phyloP scores from a whole-genome alignment of 2,888 invertebrate species.

The Sycophila texana region DNA sequence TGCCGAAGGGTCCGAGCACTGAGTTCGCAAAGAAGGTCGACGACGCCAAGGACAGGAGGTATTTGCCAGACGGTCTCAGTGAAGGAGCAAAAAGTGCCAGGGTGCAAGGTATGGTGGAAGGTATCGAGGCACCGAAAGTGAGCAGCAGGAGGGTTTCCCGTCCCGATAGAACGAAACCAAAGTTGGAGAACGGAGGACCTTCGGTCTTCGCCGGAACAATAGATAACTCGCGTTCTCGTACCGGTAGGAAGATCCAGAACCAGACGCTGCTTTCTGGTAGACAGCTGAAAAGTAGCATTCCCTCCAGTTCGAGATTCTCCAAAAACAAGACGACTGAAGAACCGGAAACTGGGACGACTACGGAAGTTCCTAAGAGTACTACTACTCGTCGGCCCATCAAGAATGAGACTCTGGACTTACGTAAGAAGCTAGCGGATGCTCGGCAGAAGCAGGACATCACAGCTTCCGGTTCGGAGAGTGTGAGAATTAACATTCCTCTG shows the following conservation, averaged over 20 bases:
- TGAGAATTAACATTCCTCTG: slow-evolving; percentile 64
- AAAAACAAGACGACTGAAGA: slow-evolving; percentile 1
- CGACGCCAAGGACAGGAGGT: slow-evolving; percentile 13
- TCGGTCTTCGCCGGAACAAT: slow-evolving; percentile 57
- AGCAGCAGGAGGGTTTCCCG: background rate
- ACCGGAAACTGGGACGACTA: background rate
- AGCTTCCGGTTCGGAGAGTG: slow-evolving; percentile 63
- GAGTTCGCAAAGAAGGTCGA: slow-evolving; percentile 5
- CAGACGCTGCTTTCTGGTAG: background rate
- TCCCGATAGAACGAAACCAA: slow-evolving; percentile 8
- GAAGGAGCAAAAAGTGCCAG: slow-evolving; percentile 8
- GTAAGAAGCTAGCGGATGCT: background rate
- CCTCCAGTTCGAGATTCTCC: slow-evolving; percentile 55
- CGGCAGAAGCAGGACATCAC: slow-evolving; percentile 33
- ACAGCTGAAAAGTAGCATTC: slow-evolving; percentile 19
- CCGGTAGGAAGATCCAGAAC: slow-evolving; percentile 35
- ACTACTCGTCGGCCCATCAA: slow-evolving; percentile 7
- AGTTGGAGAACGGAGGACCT: slow-evolving; percentile 39
- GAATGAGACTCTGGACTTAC: background rate
- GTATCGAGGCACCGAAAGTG: slow-evolving; percentile 27
- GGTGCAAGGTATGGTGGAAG: background rate
- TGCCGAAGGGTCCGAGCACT: background rate
- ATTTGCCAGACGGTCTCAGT: slow-evolving; percentile 23
- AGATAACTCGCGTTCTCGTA: slow-evolving; percentile 24
- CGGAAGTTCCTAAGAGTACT: background rate